Evolutionary conservation across 2,113 vertebrate genomes (phyloP), one percentile per base, ranked within the genome.

Genomic region (Dissostichus mawsoni): DNA sequence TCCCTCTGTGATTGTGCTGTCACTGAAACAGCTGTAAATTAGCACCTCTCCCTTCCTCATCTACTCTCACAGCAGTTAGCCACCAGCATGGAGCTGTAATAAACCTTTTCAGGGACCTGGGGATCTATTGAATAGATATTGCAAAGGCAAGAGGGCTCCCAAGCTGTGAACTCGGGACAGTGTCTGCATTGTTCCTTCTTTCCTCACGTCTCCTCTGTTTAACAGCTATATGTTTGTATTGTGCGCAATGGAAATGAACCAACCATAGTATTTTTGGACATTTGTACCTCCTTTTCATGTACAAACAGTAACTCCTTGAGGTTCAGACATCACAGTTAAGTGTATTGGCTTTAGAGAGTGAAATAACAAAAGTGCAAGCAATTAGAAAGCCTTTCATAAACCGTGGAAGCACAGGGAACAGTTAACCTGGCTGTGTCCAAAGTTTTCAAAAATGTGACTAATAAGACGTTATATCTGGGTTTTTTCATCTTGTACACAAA

Each of bases 21-120:
- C 79, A 23, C 64, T 52, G 25, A 65, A 77, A 25, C 82, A 84
- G 84, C 81, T 85, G 79, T 80, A 87, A 87, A 90, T 89, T 20
- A 86, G 66, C 79, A 59, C 44, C 48, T 73, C 44, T 68, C 29
- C 13, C 61, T 67, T 45, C 69, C 74, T 82, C 78, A 76, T 78
- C 58, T 53, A 29, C 61, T 64, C 61, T 78, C 67, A 70, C 80
- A 87, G 82, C 75, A 64, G 75, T 69, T 79, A 57, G 25, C 76
- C 76, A 61, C 17, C 69, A 70, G 61, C 69, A 0, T 33, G 2
- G 5, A 0, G 41, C 74, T 56, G 70, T 44, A 70, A 90, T 76
- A 78, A 86, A 84, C 75, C 81, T 72, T 65, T 45, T 55, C 66
- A 45, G 84, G 81, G 76, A 79, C 55, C 11, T 8, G 3, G 82